Evolutionary conservation across 2,113 vertebrate species (phyloP).

Genomic region (Porphyrio hochstetteri): DNA sequence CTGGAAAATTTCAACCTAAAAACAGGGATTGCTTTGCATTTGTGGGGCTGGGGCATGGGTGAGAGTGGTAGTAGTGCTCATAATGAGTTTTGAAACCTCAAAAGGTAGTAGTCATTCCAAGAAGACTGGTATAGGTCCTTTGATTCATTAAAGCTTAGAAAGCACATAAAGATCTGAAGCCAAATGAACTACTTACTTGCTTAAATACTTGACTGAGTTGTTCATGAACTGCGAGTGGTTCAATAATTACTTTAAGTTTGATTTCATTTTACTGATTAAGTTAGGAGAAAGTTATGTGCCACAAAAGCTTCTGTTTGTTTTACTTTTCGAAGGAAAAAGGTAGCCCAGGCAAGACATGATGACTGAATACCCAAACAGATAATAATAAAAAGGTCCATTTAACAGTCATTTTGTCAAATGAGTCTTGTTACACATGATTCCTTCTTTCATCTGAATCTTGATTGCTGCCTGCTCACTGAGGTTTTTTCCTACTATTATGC

Average conservation of each 20-base stretch:
- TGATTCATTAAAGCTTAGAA: background rate
- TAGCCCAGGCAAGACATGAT: background rate
- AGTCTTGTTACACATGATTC: background rate
- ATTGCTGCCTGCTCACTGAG: background rate
- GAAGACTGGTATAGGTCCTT: background rate
- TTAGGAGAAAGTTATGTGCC: background rate
- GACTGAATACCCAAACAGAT: background rate
- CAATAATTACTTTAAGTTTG: background rate
- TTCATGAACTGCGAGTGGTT: background rate
- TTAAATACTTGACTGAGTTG: background rate
- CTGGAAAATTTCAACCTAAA: background rate
- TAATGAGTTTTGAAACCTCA: background rate
- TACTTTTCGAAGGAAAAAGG: background rate
- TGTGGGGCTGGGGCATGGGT: background rate
- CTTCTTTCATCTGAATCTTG: background rate
- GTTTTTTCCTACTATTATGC: background rate
- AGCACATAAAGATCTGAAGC: background rate
- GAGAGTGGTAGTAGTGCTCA: background rate
- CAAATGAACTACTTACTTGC: background rate
- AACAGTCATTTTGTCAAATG: background rate
- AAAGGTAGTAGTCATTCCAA: background rate
- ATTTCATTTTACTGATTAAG: constrained; percentile 4
- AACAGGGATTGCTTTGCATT: background rate
- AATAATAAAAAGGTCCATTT: background rate
- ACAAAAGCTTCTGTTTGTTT: background rate